Conservation (phyloP, 2,113 vertebrate genomes). For the Prinia subflava region DNA sequence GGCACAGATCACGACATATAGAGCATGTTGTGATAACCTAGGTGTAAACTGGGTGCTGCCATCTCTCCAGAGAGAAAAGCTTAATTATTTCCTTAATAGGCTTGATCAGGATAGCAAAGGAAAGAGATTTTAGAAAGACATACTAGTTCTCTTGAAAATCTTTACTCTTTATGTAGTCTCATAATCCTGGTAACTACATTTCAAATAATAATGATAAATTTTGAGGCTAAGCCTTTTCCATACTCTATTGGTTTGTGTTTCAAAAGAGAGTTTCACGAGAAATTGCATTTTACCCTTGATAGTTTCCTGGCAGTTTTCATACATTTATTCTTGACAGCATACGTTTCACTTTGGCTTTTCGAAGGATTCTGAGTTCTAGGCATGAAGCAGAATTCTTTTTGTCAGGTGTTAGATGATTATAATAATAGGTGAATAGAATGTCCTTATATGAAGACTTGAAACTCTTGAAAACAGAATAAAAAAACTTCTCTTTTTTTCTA, state of each 20-base stretch:
- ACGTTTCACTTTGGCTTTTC: neutral
- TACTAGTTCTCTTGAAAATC: neutral
- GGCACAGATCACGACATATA: neutral
- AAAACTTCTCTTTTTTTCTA: conserved; percentile 38
- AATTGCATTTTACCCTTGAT: neutral
- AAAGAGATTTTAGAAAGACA: neutral
- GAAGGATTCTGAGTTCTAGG: neutral
- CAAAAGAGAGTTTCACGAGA: neutral
- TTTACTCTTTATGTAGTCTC: neutral
- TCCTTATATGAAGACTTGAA: neutral
- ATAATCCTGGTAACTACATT: neutral
- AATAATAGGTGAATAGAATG: neutral
- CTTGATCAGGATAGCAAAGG: neutral
- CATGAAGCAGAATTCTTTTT: neutral
- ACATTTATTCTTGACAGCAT: neutral
- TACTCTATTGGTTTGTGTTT: neutral
- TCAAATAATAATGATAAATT: neutral
- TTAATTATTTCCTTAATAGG: neutral
- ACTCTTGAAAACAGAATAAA: neutral
- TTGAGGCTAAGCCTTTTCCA: neutral
- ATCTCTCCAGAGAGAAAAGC: neutral
- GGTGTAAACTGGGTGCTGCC: neutral
- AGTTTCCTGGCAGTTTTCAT: neutral
- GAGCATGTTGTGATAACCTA: neutral
- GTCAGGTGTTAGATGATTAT: neutral